Evolutionary conservation across 1,140 invertebrate genomes (phyloP).

Genomic region (Atta texana): DNA sequence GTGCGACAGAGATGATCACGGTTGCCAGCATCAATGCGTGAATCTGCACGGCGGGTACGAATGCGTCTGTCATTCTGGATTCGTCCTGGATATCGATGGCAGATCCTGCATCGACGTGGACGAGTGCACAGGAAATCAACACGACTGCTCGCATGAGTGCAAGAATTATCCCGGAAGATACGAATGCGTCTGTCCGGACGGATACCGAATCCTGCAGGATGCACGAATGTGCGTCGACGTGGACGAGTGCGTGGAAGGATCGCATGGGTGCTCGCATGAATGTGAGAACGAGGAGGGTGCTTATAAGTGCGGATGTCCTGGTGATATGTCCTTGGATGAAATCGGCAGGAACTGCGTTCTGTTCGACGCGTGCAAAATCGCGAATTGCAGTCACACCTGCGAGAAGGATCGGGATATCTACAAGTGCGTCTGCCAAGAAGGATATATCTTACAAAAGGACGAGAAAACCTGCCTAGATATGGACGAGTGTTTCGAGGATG

Average conservation of each 20-base stretch:
- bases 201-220: conserved; percentile 86
- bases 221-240: conserved; percentile 86
- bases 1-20: conserved; percentile 86
- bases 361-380: conserved; percentile 42
- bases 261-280: conserved; percentile 86
- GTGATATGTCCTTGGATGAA: conserved; percentile 42
- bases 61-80: background rate
- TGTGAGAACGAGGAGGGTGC: conserved; percentile 87
- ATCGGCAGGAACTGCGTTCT: conserved; percentile 23
- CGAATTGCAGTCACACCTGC: conserved; percentile 86
- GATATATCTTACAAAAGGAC: conserved; percentile 74
- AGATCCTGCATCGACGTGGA: conserved; percentile 86
- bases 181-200: conserved; percentile 88
- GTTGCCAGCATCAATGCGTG: conserved; percentile 85
- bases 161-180: conserved; percentile 89
- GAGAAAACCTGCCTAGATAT: conserved; percentile 87
- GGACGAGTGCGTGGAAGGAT: conserved; percentile 88
- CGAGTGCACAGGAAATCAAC: conserved; percentile 81
- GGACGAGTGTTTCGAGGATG: conserved; percentile 90
- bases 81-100: background rate
- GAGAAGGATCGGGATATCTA: conserved; percentile 85
- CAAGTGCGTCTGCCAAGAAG: conserved; percentile 84
- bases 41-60: conserved; percentile 19
- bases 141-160: conserved; percentile 88
- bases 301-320: conserved; percentile 85